Conservation (phyloP, 2,797 vertebrate genomes). For the Sebastolobus alascanus region DNA sequence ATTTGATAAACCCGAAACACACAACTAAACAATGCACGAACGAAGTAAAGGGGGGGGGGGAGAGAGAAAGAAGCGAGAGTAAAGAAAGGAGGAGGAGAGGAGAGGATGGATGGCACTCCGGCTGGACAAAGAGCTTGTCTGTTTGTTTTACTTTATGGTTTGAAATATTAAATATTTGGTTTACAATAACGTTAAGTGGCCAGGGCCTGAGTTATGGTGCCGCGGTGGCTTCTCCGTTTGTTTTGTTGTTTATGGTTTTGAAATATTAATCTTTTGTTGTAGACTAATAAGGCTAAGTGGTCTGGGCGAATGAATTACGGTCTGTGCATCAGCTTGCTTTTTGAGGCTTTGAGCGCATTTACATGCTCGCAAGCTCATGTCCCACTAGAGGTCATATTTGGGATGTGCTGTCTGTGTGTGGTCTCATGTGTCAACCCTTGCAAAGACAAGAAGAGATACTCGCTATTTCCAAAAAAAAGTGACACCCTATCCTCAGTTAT, state of each 20-base stretch:
- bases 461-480: background rate
- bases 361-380: slow-evolving; percentile 44
- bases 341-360: slow-evolving; percentile 48
- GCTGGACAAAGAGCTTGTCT: slow-evolving; percentile 38
- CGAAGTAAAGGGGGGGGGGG: background rate
- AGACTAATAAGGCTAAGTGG: slow-evolving; percentile 84
- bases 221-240: slow-evolving; percentile 68
- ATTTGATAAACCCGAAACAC: slow-evolving; percentile 36
- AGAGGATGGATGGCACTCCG: slow-evolving; percentile 24
- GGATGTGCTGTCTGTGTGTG: slow-evolving; percentile 8
- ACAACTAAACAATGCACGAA: background rate
- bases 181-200: slow-evolving; percentile 82
- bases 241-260: slow-evolving; percentile 79
- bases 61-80: accelerated
- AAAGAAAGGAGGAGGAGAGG: background rate
- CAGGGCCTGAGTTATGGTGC: slow-evolving; percentile 73
- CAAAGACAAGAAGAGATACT: background rate
- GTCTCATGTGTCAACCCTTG: background rate
- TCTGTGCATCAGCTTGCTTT: slow-evolving; percentile 47
- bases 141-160: slow-evolving; percentile 67
- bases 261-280: slow-evolving; percentile 78
- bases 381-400: slow-evolving; percentile 54
- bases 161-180: slow-evolving; percentile 82
- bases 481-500: background rate
- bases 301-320: slow-evolving; percentile 75